phyloP scores from a whole-genome alignment of 2,888 invertebrate species.

The Helleia helle region DNA sequence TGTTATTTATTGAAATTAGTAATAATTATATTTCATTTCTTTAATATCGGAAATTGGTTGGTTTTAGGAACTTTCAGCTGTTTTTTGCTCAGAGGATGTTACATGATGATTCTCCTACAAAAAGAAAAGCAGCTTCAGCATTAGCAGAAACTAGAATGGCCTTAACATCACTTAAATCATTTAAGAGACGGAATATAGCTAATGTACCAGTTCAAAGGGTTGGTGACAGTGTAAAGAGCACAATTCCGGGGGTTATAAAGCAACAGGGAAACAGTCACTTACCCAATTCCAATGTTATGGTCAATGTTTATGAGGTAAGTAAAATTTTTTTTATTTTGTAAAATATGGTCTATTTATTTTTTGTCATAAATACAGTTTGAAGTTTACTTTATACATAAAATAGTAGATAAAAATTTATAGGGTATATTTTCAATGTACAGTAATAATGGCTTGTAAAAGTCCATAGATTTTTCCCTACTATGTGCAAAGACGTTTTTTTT shows the following conservation, averaged over 20 bases:
- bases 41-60: too few species aligned
- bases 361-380: too few species aligned
- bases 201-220: constrained; percentile 63
- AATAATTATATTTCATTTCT: too few species aligned
- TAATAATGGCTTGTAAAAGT: too few species aligned
- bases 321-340: too few species aligned
- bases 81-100: constrained; percentile 79
- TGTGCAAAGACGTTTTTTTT: too few species aligned
- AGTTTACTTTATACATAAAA: too few species aligned
- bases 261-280: constrained; percentile 56
- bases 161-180: constrained; percentile 81
- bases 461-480: too few species aligned
- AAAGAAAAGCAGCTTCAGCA: constrained; percentile 72
- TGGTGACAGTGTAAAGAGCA: constrained; percentile 71
- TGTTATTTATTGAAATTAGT: too few species aligned
- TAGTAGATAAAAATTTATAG: too few species aligned
- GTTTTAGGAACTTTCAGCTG: constrained; percentile 80
- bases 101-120: constrained; percentile 75
- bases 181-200: constrained; percentile 72
- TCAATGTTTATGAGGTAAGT: constrained; percentile 73
- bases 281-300: constrained; percentile 63
- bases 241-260: constrained; percentile 67
- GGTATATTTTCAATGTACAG: too few species aligned
- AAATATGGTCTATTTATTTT: too few species aligned
- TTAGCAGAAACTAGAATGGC: constrained; percentile 83